Evolutionary conservation across 2,797 vertebrate species (phyloP), one percentile per base, ranked within the genome.

Genomic region (Dallia pectoralis): DNA sequence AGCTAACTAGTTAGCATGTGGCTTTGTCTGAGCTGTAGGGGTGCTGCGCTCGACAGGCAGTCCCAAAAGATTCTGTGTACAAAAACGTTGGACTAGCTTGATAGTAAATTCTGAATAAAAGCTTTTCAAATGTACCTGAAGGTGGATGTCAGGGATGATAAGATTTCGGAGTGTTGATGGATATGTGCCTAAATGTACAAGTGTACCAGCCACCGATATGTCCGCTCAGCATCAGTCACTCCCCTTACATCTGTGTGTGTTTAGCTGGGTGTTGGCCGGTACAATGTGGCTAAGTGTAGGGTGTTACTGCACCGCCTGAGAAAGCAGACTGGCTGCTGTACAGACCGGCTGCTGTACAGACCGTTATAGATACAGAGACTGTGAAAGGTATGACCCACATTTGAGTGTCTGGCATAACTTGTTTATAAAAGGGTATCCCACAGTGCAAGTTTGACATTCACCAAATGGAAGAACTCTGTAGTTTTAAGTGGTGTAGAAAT

Each of bases 211-310:
- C 40, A 44, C 40, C 3, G 40, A 44, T 44, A 44, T 12, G 82
- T 83, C 77, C 48, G 74, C 81, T 73, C 85, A 4, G 22, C 22
- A 22, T n/a, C 8, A 14, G 22, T 59, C 53, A 25, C 53, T 59
- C 53, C 53, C 12, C 40, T 44, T 44, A 90, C 90, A 92, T 91
- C 89, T 91, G 91, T 88, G 85, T 90, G 79, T 84, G 83, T 89
- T 92, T 92, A 92, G 87, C 87, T 84, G 91, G 91, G 91, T 91
- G 89, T 92, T 88, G 89, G 89, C 86, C 85, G 82, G 82, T 87
- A 79, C 90, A 89, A 87, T 91, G 86, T 85, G 87, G 87, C 90
- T 91, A 92, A 92, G 87, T 92, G 91, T 87, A 92, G 91, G 91
- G 91, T 92, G 89, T 91, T 89, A 86, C 90, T 89, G 85, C 84